Conservation (phyloP, 2,888 invertebrate species). For the Tipula lateralis region DNA sequence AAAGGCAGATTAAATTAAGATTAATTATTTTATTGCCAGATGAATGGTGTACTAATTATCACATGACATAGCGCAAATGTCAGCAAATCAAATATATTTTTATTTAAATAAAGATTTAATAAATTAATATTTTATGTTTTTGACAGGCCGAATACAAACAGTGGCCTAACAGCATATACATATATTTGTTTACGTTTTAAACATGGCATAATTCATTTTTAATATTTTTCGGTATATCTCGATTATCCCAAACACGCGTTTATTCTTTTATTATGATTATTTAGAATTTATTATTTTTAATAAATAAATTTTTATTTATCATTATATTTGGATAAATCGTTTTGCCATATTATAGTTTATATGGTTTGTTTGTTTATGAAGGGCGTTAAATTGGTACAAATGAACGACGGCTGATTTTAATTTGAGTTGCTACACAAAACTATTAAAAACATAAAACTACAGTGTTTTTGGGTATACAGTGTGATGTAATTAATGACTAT, state of each 20-base stretch:
- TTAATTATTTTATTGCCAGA: neutral
- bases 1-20: neutral
- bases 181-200: neutral
- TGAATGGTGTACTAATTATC: neutral
- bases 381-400: neutral
- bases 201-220: slow-evolving; percentile 24
- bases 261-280: neutral
- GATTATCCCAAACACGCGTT: neutral
- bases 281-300: slow-evolving; percentile 11
- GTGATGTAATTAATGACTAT: neutral
- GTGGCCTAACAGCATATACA: neutral
- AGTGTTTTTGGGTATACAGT: neutral
- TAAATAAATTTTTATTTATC: neutral
- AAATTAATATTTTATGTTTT: slow-evolving; percentile 13
- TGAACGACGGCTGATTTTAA: neutral
- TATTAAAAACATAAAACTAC: neutral
- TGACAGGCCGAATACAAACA: neutral
- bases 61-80: neutral
- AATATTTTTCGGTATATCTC: neutral
- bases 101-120: neutral
- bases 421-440: neutral
- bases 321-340: neutral
- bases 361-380: slow-evolving; percentile 19
- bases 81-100: neutral
- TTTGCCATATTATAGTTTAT: neutral